These are phyloP conservation scores for Mycalesis mineus DNA, from an alignment of 2,888 invertebrate species.

Conservation along the genomic window DNA sequence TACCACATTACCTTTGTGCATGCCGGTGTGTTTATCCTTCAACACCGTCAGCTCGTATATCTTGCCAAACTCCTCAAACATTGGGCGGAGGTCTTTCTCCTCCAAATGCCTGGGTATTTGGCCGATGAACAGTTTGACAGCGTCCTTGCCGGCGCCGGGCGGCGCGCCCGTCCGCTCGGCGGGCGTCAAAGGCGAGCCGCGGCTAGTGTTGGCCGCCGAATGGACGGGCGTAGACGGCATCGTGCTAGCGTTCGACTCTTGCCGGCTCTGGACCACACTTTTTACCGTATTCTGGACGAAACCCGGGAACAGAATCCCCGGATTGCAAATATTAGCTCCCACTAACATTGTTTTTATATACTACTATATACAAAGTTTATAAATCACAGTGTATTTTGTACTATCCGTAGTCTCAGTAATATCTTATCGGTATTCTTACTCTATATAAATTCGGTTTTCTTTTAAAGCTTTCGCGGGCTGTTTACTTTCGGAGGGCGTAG, in stretches of 20 bases:
- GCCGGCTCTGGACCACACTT: constrained; percentile 36
- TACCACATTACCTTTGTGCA: constrained; percentile 88
- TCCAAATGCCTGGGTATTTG: constrained; percentile 94
- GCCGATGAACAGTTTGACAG: constrained; percentile 93
- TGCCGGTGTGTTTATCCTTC: constrained; percentile 96
- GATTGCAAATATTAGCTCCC: constrained; percentile 59
- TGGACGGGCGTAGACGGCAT: constrained; percentile 70
- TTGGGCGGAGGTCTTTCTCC: constrained; percentile 90
- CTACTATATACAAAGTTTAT: constrained; percentile 32
- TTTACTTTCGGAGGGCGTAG: constrained; percentile 61
- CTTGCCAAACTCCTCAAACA: constrained; percentile 95
- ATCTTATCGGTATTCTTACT: constrained; percentile 42
- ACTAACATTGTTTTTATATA: constrained; percentile 63
- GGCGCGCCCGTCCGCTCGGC: constrained; percentile 69
- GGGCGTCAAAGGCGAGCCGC: constrained; percentile 56
- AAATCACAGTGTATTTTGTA: constrained; percentile 53
- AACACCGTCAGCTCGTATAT: constrained; percentile 96
- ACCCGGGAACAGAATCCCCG: constrained; percentile 55
- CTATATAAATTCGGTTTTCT: constrained; percentile 76
- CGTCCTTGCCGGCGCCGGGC: constrained; percentile 73
- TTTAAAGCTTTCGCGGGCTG: constrained; percentile 62
- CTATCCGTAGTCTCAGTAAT: constrained; percentile 36
- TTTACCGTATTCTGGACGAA: constrained; percentile 49
- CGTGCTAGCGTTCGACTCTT: constrained; percentile 52
- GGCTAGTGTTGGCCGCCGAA: constrained; percentile 40